These are phyloP conservation scores for Palloptera scutellata DNA, from an alignment of 2,888 invertebrate species.

Conservation along the genomic window DNA sequence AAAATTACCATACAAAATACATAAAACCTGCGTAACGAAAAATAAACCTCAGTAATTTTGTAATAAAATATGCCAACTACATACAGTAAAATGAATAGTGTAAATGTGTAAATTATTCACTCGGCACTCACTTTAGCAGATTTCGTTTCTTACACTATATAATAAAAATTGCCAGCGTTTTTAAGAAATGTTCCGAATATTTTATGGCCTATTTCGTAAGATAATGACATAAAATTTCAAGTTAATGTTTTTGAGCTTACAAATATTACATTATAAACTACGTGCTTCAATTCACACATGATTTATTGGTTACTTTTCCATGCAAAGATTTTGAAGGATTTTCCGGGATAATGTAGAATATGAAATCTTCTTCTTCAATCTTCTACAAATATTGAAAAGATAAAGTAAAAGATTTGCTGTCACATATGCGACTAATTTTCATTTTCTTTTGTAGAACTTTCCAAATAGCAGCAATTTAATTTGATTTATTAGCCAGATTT, in stretches of 20 bases:
- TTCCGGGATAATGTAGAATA: slow-evolving; percentile 15
- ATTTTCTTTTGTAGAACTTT: slow-evolving; percentile 13
- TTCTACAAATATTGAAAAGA: slow-evolving; percentile 3
- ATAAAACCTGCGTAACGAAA: slow-evolving; percentile 18
- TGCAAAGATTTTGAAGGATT: slow-evolving; percentile 18
- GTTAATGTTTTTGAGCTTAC: slow-evolving; percentile 12
- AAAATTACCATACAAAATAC: slow-evolving; percentile 25
- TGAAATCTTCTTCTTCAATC: not conserved
- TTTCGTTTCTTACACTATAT: slow-evolving; percentile 4
- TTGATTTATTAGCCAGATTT: slow-evolving; percentile 31
- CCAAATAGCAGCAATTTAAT: slow-evolving; percentile 16
- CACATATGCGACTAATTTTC: slow-evolving; percentile 22
- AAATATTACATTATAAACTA: slow-evolving; percentile 27
- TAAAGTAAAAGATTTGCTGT: not conserved
- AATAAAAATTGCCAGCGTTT: slow-evolving; percentile 7
- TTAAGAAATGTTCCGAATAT: slow-evolving; percentile 25
- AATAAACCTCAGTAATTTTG: not conserved
- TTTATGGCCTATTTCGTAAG: slow-evolving; percentile 20
- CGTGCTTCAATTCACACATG: slow-evolving; percentile 22
- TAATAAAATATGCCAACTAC: slow-evolving; percentile 27
- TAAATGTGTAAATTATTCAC: slow-evolving; percentile 18
- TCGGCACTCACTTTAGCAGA: not conserved
- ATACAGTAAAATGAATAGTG: slow-evolving; percentile 16
- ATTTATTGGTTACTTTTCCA: slow-evolving; percentile 19
- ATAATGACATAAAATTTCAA: not conserved